Percentiles rank a stretch among this genome's conserved stretches.
Evolutionary conservation across 2,797 vertebrate genomes (phyloP).

Genomic region (Apodemus agrarius): DNA sequence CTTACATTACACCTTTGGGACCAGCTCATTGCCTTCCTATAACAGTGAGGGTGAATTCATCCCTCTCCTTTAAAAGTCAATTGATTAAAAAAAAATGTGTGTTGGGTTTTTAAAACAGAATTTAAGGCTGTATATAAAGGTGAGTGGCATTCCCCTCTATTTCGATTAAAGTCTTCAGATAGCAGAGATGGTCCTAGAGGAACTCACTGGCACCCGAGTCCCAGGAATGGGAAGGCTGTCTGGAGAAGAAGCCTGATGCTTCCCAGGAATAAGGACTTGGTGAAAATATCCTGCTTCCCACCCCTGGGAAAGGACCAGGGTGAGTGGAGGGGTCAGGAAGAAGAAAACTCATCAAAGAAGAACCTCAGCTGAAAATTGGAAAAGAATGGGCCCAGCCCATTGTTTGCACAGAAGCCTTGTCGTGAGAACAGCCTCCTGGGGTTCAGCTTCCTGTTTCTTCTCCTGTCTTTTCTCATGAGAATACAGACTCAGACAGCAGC

Average conservation of each 20-base stretch:
- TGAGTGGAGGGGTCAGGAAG: constrained; percentile 77
- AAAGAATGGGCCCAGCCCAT: constrained; percentile 83
- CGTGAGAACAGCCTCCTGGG: constrained; percentile 85
- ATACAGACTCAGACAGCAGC: constrained; percentile 68
- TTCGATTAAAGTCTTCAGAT: neutral
- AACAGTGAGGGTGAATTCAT: neutral
- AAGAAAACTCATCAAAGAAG: constrained; percentile 86
- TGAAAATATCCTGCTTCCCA: constrained; percentile 80
- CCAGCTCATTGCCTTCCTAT: neutral
- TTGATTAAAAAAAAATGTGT: neutral
- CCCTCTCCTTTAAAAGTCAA: neutral
- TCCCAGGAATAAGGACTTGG: constrained; percentile 5
- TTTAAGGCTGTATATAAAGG: neutral
- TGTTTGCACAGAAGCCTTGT: constrained; percentile 82
- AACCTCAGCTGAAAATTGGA: constrained; percentile 82
- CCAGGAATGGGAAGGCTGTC: neutral
- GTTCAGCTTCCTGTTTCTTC: constrained; percentile 86
- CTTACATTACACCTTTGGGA: neutral
- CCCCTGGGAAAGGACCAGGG: constrained; percentile 78
- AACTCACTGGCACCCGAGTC: neutral
- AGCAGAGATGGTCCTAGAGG: neutral
- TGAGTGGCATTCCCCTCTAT: neutral
- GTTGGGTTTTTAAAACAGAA: neutral
- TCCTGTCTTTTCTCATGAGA: constrained; percentile 88
- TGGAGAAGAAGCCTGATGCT: neutral